These are phyloP conservation scores for Erynnis tages DNA, from an alignment of 2,888 invertebrate genomes.

Conservation along the genomic window DNA sequence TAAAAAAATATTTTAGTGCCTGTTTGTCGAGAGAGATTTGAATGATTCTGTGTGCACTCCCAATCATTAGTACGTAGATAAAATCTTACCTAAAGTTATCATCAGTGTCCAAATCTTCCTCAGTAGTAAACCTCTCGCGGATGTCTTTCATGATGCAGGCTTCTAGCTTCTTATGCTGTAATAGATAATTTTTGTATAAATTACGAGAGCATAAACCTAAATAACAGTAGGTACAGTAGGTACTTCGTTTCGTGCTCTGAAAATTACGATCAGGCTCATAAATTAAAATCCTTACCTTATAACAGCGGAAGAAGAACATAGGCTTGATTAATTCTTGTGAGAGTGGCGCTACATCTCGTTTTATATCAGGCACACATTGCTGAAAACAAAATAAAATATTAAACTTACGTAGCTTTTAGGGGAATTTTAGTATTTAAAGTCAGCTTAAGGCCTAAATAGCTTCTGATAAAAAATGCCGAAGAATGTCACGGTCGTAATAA, in stretches of 20 bases:
- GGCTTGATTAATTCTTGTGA: conserved; percentile 84
- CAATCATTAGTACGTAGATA: too few relatives aligned
- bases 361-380: conserved; percentile 86
- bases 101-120: conserved; percentile 80
- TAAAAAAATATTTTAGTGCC: too few relatives aligned
- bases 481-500: too few relatives aligned
- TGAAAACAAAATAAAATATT: conserved; percentile 48
- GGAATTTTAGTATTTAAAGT: too few relatives aligned
- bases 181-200: background rate
- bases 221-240: too few relatives aligned
- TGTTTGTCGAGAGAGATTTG: too few relatives aligned
- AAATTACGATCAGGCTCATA: too few relatives aligned
- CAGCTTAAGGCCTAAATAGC: too few relatives aligned
- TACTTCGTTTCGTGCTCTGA: too few relatives aligned
- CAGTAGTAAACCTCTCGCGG: conserved; percentile 82
- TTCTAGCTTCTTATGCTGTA: conserved; percentile 85
- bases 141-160: conserved; percentile 88
- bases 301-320: conserved; percentile 88
- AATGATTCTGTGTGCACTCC: too few relatives aligned
- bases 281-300: conserved; percentile 77
- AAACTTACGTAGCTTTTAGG: too few relatives aligned
- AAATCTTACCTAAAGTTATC: conserved; percentile 69
- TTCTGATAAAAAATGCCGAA: too few relatives aligned
- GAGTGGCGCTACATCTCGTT: conserved; percentile 82
- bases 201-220: background rate